Base-by-base conservation (phyloP, 2,113 vertebrate genomes). In the Daboia siamensis region DNA sequence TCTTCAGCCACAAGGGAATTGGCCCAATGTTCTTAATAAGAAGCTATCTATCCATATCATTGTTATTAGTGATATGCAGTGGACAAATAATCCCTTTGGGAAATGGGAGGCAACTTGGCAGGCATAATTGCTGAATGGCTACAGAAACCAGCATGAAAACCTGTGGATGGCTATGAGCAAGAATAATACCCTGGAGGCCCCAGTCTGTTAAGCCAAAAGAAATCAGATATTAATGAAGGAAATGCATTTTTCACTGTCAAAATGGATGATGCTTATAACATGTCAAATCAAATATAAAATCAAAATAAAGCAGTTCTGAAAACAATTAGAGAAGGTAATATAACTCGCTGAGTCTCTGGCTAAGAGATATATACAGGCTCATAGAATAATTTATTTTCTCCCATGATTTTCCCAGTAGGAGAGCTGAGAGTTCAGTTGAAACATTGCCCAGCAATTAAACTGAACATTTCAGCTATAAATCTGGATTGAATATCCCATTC, bases 361-460 rank as follows among this genome's bases (percentile, higher is more conserved):
- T 90, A 92, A 90, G 44, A 85, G 74, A 86, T 90, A 80, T 86
- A 92, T 86, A 86, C 24, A 26, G 92, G 46, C 92, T 90, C 88
- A 90, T 86, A 86, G 92, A 39, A 74, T 92, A 90, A 90, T 92
- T 90, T 90, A 92, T 92, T 92, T 92, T 92, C 92, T 90, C 92
- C 88, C n/a, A 90, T 92, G 92, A 90, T 92, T 92, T 90, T 92
- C 92, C 92, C 92, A 92, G 88, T 92, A 90, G 92, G 88, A 92
- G 80, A 86, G 92, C 52, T 90, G 74, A 92, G 88, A 92, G 92
- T 92, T 90, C 92, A 92, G 55, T 33, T 92, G 88, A 92, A 92
- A 90, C 44, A 29, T 56, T 90, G 92, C 74, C 92, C 92, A 90
- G 55, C 74, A 90, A 92, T 92, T 92, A 92, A 86, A 86, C 5